These are phyloP conservation scores for Alsophila aescularia DNA, from an alignment of 2,888 invertebrate species.

Conservation along the genomic window DNA sequence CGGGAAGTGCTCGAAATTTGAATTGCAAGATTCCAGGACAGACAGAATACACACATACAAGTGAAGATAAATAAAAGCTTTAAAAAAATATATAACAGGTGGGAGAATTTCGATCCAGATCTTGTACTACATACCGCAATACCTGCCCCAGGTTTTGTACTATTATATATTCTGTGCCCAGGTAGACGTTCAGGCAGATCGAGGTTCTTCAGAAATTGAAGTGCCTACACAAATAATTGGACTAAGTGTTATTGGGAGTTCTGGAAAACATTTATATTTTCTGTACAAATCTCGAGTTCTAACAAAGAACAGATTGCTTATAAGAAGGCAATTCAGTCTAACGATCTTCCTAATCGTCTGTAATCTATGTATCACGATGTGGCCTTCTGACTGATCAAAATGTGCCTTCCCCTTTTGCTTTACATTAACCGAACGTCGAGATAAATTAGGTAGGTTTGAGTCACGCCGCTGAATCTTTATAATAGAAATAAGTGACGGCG, in stretches of 20 bases:
- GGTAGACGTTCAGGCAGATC: too few relatives aligned
- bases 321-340: conserved; percentile 30
- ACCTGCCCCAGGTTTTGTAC: too few relatives aligned
- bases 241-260: conserved; percentile 11
- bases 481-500: conserved; percentile 10
- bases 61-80: too few relatives aligned
- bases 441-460: conserved; percentile 26
- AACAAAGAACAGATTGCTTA: conserved; percentile 34
- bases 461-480: conserved; percentile 14
- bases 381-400: conserved; percentile 38
- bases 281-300: conserved; percentile 20
- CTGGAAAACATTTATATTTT: conserved; percentile 21
- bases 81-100: too few relatives aligned
- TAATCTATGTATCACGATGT: conserved; percentile 36
- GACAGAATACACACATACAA: too few relatives aligned
- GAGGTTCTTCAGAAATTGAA: conserved; percentile 16
- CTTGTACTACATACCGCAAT: too few relatives aligned
- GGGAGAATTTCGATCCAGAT: too few relatives aligned
- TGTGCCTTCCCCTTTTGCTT: conserved; percentile 29
- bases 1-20: too few relatives aligned
- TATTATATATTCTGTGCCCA: too few relatives aligned
- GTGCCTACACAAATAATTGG: conserved; percentile 16
- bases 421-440: conserved; percentile 20
- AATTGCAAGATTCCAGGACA: too few relatives aligned
- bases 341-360: conserved; percentile 35